Percentiles rank a stretch among this genome's conserved stretches.
Conservation (phyloP, 2,797 vertebrate species). For the Trachurus trachurus region DNA sequence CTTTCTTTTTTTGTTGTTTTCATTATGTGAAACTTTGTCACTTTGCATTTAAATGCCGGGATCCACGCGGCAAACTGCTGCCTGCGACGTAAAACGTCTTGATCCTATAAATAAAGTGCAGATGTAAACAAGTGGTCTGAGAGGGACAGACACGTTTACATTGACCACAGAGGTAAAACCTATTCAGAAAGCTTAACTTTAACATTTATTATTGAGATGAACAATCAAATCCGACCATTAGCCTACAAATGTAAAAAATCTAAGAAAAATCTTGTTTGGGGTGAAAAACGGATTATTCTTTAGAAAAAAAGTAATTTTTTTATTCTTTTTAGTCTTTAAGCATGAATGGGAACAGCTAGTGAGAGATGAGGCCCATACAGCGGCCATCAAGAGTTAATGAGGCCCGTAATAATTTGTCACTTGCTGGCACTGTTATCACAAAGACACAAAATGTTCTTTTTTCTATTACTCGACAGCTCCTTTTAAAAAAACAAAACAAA, state of each 20-base stretch:
- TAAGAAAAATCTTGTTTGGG: background rate
- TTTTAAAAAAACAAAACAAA: too few relatives aligned
- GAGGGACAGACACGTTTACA: background rate
- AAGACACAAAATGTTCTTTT: conserved; percentile 18
- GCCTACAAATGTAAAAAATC: background rate
- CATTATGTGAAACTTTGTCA: conserved; percentile 51
- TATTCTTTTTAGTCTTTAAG: background rate
- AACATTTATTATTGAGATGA: background rate
- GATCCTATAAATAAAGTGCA: conserved; percentile 34
- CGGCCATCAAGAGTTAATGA: conserved; percentile 17
- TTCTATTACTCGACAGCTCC: background rate
- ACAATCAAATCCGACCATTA: background rate
- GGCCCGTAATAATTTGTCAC: conserved; percentile 1
- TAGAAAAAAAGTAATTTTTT: background rate
- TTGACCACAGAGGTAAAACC: background rate
- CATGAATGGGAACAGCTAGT: background rate
- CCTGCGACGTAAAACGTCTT: background rate
- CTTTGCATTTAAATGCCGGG: conserved; percentile 59
- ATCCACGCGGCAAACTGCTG: conserved; percentile 26
- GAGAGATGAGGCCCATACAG: background rate
- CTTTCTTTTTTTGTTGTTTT: conserved; percentile 10
- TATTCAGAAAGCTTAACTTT: background rate
- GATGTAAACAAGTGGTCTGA: conserved; percentile 2
- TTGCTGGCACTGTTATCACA: background rate
- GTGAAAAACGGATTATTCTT: background rate